phyloP scores from a whole-genome alignment of 2,113 vertebrate genomes.

The Mesitornis unicolor region DNA sequence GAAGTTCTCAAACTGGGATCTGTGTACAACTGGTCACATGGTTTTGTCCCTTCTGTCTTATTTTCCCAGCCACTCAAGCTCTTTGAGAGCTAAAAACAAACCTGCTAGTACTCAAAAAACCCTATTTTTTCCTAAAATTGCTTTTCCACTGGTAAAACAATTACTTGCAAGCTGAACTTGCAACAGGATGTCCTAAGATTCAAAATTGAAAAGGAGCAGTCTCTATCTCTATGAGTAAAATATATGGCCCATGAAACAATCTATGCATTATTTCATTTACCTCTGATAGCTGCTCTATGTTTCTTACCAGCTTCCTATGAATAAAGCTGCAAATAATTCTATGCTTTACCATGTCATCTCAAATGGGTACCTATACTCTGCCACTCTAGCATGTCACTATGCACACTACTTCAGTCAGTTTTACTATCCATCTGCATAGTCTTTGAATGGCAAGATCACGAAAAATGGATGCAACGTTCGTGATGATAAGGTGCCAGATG shows the following conservation, averaged over 20 bases:
- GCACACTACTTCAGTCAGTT: not conserved
- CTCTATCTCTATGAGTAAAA: not conserved
- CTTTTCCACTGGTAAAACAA: not conserved
- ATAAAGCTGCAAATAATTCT: not conserved
- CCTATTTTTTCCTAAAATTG: not conserved
- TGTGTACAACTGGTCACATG: not conserved
- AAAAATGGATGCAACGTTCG: not conserved
- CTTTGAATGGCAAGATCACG: not conserved
- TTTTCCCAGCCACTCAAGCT: not conserved
- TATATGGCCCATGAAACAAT: not conserved
- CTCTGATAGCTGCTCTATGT: not conserved
- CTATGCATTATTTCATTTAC: not conserved
- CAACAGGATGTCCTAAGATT: not conserved
- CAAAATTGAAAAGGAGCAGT: not conserved
- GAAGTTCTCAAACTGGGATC: not conserved
- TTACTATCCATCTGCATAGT: not conserved
- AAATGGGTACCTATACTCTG: not conserved
- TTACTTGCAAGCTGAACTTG: not conserved
- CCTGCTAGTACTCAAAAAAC: not conserved
- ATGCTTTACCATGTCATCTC: not conserved
- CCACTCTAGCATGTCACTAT: too few relatives aligned
- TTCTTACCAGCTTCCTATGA: not conserved
- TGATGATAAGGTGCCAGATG: not conserved
- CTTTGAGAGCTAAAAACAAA: slow-evolving; percentile 1
- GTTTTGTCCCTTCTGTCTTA: not conserved